Base-by-base conservation (phyloP, 2,113 vertebrate genomes). In the Echinops telfairi region DNA sequence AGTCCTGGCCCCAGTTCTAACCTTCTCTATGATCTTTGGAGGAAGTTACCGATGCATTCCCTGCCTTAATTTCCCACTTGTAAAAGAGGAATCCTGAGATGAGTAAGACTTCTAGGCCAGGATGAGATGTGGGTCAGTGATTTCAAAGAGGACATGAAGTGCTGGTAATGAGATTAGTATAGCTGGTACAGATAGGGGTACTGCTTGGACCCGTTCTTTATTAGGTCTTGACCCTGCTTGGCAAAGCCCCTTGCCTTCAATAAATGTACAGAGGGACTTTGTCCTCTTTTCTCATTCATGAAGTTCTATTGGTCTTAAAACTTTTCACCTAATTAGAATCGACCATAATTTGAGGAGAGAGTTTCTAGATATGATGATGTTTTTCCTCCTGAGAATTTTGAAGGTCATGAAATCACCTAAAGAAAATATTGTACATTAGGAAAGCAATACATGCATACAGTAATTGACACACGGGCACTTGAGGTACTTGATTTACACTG, bases 91-190 rank as follows among this genome's bases (percentile, higher is more conserved):
- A 57, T 88, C 53, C 43, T 86, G 62, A 88, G 80, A 93, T 96
- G 89, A 96, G 33, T 95, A 97, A 85, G 43, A 83, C 60, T 58
- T 90, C 22, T 68, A 93, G 78, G 16, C 81, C n/a, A 93, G 33
- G 68, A 83, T 86, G 58, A 92, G 88, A 43, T 93, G 70, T 96
- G 91, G 91, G 66, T 88, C 75, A 79, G 9, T 96, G 40, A 90
- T 95, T 93, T 92, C 70, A 71, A 93, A 88, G 82, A 83, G 53
- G 38, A 96, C 57, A 88, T 93, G 75, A 94, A 94, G 22, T 94
- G 47, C 23, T 91, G 20, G 86, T 95, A 79, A 85, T 82, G 86
- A 90, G 16, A 53, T 53, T 53, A 53, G 47, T 53, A 14, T 9
- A 53, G 47, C 47, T 53, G 47, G 47, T 53, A 88, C 8, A 78